Conservation (phyloP, 2,113 vertebrate genomes). For the Platysteira castanea region DNA sequence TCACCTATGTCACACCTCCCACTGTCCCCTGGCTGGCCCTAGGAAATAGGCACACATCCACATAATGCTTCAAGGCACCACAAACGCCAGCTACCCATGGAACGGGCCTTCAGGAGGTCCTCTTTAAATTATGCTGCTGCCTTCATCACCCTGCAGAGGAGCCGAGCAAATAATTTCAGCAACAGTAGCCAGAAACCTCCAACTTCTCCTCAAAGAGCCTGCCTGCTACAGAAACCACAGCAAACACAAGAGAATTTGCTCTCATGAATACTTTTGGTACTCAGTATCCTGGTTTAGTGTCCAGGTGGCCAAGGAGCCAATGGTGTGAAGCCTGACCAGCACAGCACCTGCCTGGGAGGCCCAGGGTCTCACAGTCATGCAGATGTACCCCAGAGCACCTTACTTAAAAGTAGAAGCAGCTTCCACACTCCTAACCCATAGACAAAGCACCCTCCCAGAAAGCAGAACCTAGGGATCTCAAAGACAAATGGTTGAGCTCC, state of each 20-base stretch:
- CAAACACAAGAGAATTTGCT: background rate
- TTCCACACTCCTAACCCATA: background rate
- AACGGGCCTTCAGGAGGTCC: background rate
- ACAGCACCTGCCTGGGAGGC: background rate
- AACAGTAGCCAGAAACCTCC: background rate
- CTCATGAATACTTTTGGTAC: accelerated
- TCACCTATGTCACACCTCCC: accelerated
- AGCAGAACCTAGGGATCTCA: background rate
- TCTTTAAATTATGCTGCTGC: background rate
- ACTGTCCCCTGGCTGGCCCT: background rate
- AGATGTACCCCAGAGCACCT: background rate
- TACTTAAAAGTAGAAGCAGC: background rate
- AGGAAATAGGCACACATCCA: background rate
- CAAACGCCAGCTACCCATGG: too few species aligned
- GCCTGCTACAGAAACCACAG: background rate
- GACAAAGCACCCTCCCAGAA: background rate
- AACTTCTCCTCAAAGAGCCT: background rate
- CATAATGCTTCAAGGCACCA: background rate
- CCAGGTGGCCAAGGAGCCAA: background rate
- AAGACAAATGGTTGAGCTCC: background rate
- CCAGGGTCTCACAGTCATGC: background rate
- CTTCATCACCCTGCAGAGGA: background rate
- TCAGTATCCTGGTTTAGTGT: background rate
- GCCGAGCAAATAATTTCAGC: background rate
- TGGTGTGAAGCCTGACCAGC: accelerated